Evolutionary conservation across 2,888 invertebrate species (phyloP), one percentile per base, ranked within the genome.

Genomic region (Cacoxenus indagator): DNA sequence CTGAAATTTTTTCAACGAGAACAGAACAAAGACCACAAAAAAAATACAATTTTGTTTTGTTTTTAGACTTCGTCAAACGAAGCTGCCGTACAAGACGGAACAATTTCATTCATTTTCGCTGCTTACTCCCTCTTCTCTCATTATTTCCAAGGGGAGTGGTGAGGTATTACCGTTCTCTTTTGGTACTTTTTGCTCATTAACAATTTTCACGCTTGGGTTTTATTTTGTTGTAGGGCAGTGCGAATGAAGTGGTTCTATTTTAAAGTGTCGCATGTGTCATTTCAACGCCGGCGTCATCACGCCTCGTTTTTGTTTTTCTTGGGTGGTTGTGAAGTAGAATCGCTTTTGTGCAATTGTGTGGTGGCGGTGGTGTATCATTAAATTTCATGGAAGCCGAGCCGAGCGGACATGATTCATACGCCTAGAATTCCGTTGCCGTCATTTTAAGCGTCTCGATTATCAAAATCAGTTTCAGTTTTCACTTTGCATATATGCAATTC

Each of bases 331-430:
- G 8, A 26, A 2, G 22, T 31, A 22, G 19, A 62, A 43, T 37
- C 14, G 19, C 61, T 17, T 22, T 43, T 22, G 43, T 62, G 17
- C 45, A 26, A 55, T 62, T 62, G 8, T 59, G 59, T 59, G 29
- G 17, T 59, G n/a, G 29, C 31, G 43, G 61, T 62, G 43, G 61
- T 62, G 61, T 62, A 62, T 62, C 61, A 62, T 62, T 62, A 62
- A 62, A 62, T 62, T 62, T 62, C 61, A 43, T 62, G 61, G 61
- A 45, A 62, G 61, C 43, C 37, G 17, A 51, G n/a, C n/a, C 22
- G 51, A 9, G 45, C 9, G 61, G 14, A 14, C 9, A 61, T 61
- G 61, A 62, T 43, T 62, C 61, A 62, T 62, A 43, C 61, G 2
- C 1, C 14, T 11, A 11, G 37, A 37, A 37, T 37, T n/a, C n/a